A percentile compares a stretch with the other conserved stretches of the same genome.
Conservation (phyloP, 2,888 invertebrate species). For the Ormyrus thymus region DNA sequence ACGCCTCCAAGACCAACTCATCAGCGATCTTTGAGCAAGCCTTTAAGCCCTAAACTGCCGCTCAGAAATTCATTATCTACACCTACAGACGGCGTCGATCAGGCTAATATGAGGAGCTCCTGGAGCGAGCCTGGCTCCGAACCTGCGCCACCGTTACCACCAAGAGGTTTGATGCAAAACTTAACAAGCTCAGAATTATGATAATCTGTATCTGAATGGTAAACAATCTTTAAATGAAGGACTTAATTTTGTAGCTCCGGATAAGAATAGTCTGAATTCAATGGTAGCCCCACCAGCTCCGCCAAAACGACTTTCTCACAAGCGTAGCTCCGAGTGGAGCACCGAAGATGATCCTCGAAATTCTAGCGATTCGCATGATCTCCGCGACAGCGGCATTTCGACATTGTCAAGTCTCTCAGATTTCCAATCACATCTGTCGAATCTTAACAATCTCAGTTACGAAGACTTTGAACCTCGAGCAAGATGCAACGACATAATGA, state of each 20-base stretch:
- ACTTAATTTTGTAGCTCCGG: slow-evolving; percentile 74
- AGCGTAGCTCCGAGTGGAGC: slow-evolving; percentile 70
- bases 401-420: slow-evolving; percentile 72
- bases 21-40: slow-evolving; percentile 76
- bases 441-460: slow-evolving; percentile 74
- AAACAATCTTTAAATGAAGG: too few relatives aligned
- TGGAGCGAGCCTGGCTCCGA: slow-evolving; percentile 80
- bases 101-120: slow-evolving; percentile 76
- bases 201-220: too few relatives aligned
- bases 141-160: slow-evolving; percentile 84
- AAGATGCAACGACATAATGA: slow-evolving; percentile 73
- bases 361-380: slow-evolving; percentile 73
- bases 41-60: slow-evolving; percentile 77
- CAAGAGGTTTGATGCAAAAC: slow-evolving; percentile 77
- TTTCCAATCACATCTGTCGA: slow-evolving; percentile 71
- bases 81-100: slow-evolving; percentile 74
- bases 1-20: slow-evolving; percentile 74
- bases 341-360: slow-evolving; percentile 68
- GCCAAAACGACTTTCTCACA: slow-evolving; percentile 73
- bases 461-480: slow-evolving; percentile 74
- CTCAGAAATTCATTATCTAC: slow-evolving; percentile 77
- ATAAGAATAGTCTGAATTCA: slow-evolving; percentile 75
- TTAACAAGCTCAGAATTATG: not conserved
- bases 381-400: slow-evolving; percentile 78
- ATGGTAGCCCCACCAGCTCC: slow-evolving; percentile 75